Evolutionary conservation across 2,888 invertebrate species (phyloP), one percentile per base, ranked within the genome.

Genomic region (Scaptomyza flava): DNA sequence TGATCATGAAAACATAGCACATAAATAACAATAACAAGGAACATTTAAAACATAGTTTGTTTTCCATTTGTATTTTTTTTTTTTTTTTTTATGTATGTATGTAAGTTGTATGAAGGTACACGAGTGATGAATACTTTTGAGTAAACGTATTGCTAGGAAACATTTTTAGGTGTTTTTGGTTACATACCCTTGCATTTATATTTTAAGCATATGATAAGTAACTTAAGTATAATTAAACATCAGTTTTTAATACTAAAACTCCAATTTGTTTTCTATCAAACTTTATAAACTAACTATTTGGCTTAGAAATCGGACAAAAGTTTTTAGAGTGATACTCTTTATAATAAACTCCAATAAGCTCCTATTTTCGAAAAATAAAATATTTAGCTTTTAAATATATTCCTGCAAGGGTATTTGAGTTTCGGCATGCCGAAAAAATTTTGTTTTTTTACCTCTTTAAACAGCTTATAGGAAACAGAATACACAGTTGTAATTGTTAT

Each of bases 101-200:
- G 27, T 17, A 33, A 57, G n/a, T 45, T 38, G 17, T 27, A 42
- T 63, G 33, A 38, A 62, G 73, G 46, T 68, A 64, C 50, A 51
- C 46, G 43, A 58, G 54, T 61, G 59, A 23, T 50, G 48, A 54
- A 54, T 60, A 57, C 43, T 76, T 42, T 23, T 17, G 27, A 50
- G 33, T 72, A 41, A 31, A 36, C 52, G 46, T 72, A 58, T 58
- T 53, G 46, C 42, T 79, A 79, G 79, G 80, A 82, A 76, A 81
- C 67, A 58, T 79, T 64, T 58, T 31, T 20, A 64, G 54, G 50
- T 62, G 33, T 46, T 53, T 31, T 53, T 31, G 6, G 9, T 34
- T 6, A 0, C 47, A 59, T 17, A 46, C 48, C 47, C 34, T 68
- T 65, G 62, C 63, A 41, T n/a, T 30, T 20, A 7, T 38, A 6